Conservation (phyloP, 2,888 invertebrate species). For the Neoaliturus tenellus region DNA sequence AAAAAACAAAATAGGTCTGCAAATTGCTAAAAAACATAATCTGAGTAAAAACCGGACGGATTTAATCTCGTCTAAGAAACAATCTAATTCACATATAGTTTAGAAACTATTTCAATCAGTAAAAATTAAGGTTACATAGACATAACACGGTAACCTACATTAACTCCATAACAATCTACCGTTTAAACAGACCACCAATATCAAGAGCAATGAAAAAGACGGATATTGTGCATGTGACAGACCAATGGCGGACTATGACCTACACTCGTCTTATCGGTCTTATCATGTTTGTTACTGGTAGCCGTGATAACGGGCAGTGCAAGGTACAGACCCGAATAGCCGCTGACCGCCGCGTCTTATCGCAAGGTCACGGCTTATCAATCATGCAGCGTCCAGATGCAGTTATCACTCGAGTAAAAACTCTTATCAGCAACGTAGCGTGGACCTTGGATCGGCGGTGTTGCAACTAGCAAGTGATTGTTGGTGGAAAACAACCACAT, state of each 20-base stretch:
- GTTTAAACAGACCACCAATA: too few species aligned
- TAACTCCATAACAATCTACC: too few species aligned
- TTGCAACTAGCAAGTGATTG: not conserved
- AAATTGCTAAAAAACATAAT: too few species aligned
- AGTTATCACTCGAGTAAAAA: conserved; percentile 31
- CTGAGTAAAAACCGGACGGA: too few species aligned
- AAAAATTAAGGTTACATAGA: too few species aligned
- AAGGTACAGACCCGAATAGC: conserved; percentile 26
- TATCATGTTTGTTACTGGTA: conserved; percentile 37
- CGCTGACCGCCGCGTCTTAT: conserved; percentile 32
- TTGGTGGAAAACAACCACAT: not conserved
- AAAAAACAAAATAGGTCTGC: too few species aligned
- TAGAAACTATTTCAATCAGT: too few species aligned
- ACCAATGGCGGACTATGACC: conserved; percentile 19
- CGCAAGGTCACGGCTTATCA: conserved; percentile 44
- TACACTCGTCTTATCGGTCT: not conserved
- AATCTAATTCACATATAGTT: too few species aligned
- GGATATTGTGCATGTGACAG: not conserved
- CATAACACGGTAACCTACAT: too few species aligned
- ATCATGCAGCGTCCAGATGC: conserved; percentile 13
- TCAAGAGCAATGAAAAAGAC: too few species aligned
- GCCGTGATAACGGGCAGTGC: conserved; percentile 13
- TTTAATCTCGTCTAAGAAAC: too few species aligned
- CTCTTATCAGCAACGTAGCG: conserved; percentile 11
- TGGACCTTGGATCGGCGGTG: conserved; percentile 6